These are phyloP conservation scores for Oryctes rhinoceros DNA, from an alignment of 1,140 invertebrate species.

Conservation along the genomic window DNA sequence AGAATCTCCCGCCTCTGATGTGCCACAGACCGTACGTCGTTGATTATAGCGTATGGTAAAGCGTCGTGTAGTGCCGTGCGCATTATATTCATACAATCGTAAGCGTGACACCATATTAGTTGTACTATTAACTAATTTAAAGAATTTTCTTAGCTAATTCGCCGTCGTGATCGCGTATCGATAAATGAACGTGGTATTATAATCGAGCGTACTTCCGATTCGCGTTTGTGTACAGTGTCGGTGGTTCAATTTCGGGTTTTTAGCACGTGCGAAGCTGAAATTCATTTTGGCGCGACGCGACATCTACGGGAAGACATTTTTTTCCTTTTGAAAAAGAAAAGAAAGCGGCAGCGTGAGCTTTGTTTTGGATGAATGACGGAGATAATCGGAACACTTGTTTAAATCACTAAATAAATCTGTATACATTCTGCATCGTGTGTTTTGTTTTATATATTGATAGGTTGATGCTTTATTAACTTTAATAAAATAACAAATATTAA, in stretches of 20 bases:
- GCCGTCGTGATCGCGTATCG: not conserved
- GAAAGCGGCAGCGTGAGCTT: slow-evolving; percentile 15
- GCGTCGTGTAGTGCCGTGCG: slow-evolving; percentile 31
- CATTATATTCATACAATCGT: slow-evolving; percentile 35
- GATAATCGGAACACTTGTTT: slow-evolving; percentile 17
- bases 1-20: not conserved
- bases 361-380: slow-evolving; percentile 16
- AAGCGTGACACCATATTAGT: slow-evolving; percentile 29
- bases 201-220: not conserved
- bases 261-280: not conserved
- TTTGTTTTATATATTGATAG: slow-evolving; percentile 10
- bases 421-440: slow-evolving; percentile 13
- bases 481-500: not conserved
- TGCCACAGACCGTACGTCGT: not conserved
- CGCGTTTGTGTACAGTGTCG: not conserved
- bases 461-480: not conserved
- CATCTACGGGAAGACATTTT: not conserved
- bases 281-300: slow-evolving; percentile 32
- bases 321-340: not conserved
- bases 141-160: not conserved
- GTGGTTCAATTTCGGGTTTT: not conserved
- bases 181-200: not conserved
- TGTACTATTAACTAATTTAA: not conserved
- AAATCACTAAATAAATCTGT: slow-evolving; percentile 6
- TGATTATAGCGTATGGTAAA: not conserved